Base-by-base conservation (phyloP, 2,113 vertebrate genomes). In the Rhegmatorhina hoffmannsi region DNA sequence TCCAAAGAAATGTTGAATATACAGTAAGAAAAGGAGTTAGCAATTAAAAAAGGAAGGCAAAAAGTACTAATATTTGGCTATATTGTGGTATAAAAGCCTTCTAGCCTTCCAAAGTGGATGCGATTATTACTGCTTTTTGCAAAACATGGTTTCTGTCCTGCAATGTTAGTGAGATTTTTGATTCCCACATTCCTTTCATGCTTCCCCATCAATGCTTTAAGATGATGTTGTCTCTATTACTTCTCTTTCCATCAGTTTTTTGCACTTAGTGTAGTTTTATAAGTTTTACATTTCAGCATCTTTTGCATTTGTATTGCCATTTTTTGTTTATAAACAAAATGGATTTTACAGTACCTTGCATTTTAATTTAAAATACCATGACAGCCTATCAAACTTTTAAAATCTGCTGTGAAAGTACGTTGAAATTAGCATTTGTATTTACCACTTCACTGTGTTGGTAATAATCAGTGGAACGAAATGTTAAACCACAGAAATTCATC, bases 361-460 rank as follows among this genome's bases (percentile, higher is more conserved):
- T 97, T 96, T 94, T 89, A 88, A 93, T 94, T 96, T 96, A 95
- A 93, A 96, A 74, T 84, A 58, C 43, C 62, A 66, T 40, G 83
- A 84, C 15, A 93, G 40, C 58, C 82, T 85, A 94, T 95, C 55
- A 96, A 92, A 96, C 52, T 89, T 97, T 72, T 52, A 92, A 94
- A 92, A 88, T 93, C 93, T 94, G 24, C 79, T 96, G 89, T 95
- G 77, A 92, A 97, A 96, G 83, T 97, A 87, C 80, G 80, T 77
- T 94, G 72, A 97, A 96, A 97, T 97, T 95, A 97, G 49, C 97
- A 97, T 96, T 96, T 96, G 80, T 95, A 97, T 97, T 98, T 98
- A 83, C 56, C 87, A 96, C 94, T 96, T 96, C 84, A 96, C 81
- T 97, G 89, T 97, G 89, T 84, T 97, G 63, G 70, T 96, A 91